These are phyloP conservation scores for Drosophila santomea DNA, from an alignment of 1,140 invertebrate species.

Conservation along the genomic window DNA sequence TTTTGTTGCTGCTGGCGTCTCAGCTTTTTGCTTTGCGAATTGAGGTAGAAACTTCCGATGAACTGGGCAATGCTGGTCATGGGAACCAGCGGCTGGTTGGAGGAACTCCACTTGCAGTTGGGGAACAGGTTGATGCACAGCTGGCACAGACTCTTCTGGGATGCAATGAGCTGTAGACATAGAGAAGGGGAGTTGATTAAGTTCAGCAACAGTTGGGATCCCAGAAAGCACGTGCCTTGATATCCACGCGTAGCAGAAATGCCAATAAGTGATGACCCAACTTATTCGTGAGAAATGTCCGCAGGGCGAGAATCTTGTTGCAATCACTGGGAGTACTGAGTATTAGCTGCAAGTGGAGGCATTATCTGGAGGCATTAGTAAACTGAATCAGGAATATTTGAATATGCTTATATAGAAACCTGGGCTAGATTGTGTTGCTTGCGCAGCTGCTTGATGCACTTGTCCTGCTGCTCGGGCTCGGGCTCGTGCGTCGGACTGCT, in stretches of 20 bases:
- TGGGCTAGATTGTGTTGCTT: slow-evolving; percentile 76
- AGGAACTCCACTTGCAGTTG: slow-evolving; percentile 72
- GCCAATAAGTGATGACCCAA: slow-evolving; percentile 75
- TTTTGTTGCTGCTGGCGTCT: slow-evolving; percentile 27
- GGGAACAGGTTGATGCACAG: slow-evolving; percentile 81
- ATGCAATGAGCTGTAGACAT: slow-evolving; percentile 67
- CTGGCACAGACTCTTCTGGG: slow-evolving; percentile 78
- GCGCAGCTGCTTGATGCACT: slow-evolving; percentile 67
- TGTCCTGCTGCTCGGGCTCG: slow-evolving; percentile 49
- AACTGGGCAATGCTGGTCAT: slow-evolving; percentile 60
- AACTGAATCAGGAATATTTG: background rate
- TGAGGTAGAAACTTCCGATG: slow-evolving; percentile 63
- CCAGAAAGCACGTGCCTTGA: slow-evolving; percentile 54
- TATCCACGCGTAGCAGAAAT: slow-evolving; percentile 73
- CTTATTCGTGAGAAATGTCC: slow-evolving; percentile 73
- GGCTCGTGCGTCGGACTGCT: slow-evolving; percentile 39
- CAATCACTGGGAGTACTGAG: slow-evolving; percentile 79
- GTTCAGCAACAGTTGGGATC: background rate
- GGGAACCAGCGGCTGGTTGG: slow-evolving; percentile 31
- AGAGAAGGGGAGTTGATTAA: background rate
- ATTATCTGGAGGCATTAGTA: background rate
- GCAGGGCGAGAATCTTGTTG: slow-evolving; percentile 76
- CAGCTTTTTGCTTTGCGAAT: slow-evolving; percentile 56
- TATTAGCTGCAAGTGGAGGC: slow-evolving; percentile 56
- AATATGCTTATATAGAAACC: slow-evolving; percentile 21